Base-by-base conservation (phyloP, 1,140 invertebrate genomes). In the Drosophila teissieri region DNA sequence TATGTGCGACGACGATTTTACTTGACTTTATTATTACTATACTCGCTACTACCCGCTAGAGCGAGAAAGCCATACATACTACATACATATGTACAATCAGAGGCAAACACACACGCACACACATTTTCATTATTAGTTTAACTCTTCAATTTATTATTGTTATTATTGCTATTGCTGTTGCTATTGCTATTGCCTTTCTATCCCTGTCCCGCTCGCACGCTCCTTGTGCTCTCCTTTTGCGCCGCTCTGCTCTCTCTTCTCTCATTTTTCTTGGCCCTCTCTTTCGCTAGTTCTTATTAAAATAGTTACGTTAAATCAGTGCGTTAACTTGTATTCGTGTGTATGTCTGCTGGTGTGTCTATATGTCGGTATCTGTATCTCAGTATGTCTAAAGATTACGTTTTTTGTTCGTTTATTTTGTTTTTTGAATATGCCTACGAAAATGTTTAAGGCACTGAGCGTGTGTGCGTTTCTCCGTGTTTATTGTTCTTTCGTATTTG, bases 121-220 rank as follows among this genome's bases (percentile, higher is more conserved):
- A 57, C 73, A 78, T 31, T 82, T 88, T 86, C 75, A 78, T 88
- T 86, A 86, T 86, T 86, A 86, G 84, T 88, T 83, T 83, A 88
- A 88, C 83, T 88, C 83, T 88, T 88, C 83, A 88, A 88, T 88
- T 88, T 88, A 89, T 88, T 88, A 85, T 86, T 88, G 72, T 88
- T 88, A 82, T 86, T 86, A 86, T 83, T 73, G 72, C 53, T 52
- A 45, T 45, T 44, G 22, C 22, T 24, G 4, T 24, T 24, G 42
- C 42, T 15, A 3, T 24, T 24, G 42, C 42, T 15, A 3, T 44
- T 45, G 17, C 15, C 17, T 17, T 4, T 44, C 22, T 53, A 39
- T 69, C 56, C 53, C 62, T 37, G 22, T 73, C 57, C 49, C 53
- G 54, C 46, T 72, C 40, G 27, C 49, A 49, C 19, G 58, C 69